phyloP scores from a whole-genome alignment of 2,797 vertebrate species.

The Eulemur rubriventer region DNA sequence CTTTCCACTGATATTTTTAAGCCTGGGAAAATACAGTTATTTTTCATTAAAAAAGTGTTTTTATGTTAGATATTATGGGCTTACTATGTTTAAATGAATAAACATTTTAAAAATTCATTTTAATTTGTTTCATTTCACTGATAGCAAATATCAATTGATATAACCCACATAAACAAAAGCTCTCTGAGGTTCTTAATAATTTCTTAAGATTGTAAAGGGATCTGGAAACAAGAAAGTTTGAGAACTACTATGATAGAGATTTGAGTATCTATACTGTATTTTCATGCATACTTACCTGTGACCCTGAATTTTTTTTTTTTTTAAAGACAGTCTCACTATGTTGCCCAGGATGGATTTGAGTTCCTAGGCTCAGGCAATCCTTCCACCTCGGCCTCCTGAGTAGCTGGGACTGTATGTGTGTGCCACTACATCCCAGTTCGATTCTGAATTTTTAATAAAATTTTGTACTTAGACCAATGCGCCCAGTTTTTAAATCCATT shows the following conservation, averaged over 20 bases:
- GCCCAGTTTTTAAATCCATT: background rate
- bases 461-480: background rate
- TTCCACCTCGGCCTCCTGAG: background rate
- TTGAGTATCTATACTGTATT: background rate
- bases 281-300: background rate
- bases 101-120: background rate
- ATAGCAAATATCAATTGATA: background rate
- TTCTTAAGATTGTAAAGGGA: background rate
- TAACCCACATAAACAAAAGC: background rate
- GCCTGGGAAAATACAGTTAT: background rate
- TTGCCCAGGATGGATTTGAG: background rate
- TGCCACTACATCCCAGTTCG: background rate
- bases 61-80: background rate
- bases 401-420: background rate
- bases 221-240: background rate
- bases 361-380: background rate
- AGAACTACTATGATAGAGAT: background rate
- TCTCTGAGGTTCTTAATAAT: background rate
- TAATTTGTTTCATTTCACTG: background rate
- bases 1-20: slow-evolving; percentile 35
- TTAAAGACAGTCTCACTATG: background rate
- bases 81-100: slow-evolving; percentile 8
- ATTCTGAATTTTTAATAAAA: background rate
- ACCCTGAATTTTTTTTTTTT: background rate
- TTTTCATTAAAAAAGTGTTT: slow-evolving; percentile 18